A percentile compares a stretch with the other conserved stretches of the same genome.
Conservation (phyloP, 2,888 invertebrate genomes). For the Allolobophora icterica region DNA sequence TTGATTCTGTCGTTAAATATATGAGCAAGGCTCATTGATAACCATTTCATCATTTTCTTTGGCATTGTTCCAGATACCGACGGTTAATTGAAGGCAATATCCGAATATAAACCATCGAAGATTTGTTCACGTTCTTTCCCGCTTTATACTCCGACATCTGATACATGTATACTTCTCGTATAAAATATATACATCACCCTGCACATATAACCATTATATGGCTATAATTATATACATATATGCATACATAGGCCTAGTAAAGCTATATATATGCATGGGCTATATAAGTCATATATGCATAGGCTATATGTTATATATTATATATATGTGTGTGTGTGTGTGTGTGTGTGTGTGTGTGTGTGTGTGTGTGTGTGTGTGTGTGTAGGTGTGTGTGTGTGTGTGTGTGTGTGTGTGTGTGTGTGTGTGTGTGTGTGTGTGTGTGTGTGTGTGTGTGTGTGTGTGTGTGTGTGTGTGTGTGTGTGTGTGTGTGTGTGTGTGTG, state of each 20-base stretch:
- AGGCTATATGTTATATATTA: no score
- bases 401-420: no score
- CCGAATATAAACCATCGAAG: neutral
- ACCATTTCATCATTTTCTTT: slow-evolving; percentile 17
- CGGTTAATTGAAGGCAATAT: slow-evolving; percentile 9
- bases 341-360: no score
- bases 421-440: no score
- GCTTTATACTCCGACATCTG: neutral
- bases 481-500: no score
- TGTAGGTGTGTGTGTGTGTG: no score
- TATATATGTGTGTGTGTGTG: no score
- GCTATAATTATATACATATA: neutral
- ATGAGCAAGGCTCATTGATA: neutral
- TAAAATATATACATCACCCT: neutral
- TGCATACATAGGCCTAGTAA: neutral
- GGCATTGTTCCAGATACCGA: neutral
- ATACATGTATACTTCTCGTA: neutral
- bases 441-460: no score
- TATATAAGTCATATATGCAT: no score
- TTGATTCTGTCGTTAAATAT: neutral
- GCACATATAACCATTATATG: neutral
- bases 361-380: no score
- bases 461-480: no score
- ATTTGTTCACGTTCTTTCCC: neutral
- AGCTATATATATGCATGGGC: neutral